A percentile compares a stretch with the other conserved stretches of the same genome.
These are phyloP conservation scores for Diadumene lineata DNA, from an alignment of 92 coral and sea anemone genomes.

Conservation along the genomic window DNA sequence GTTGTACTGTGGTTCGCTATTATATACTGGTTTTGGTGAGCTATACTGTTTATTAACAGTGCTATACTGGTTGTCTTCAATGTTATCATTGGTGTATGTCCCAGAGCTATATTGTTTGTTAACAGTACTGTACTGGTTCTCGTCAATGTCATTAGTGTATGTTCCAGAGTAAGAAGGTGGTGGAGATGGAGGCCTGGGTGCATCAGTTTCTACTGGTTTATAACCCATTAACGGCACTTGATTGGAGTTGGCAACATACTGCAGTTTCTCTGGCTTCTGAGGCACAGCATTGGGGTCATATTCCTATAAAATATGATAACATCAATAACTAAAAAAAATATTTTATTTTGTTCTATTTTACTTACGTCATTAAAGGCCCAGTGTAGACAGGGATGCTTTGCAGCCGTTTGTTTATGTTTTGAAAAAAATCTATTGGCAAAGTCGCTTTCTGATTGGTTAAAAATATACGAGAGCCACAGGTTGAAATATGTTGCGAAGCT, in stretches of 20 bases:
- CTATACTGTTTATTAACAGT: not conserved
- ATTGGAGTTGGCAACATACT: conserved; percentile 21
- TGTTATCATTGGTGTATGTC: conserved; percentile 2
- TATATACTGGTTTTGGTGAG: conserved; percentile 1
- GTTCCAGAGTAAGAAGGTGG: conserved; percentile 18
- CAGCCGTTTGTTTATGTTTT: too few relatives aligned
- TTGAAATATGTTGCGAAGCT: too few relatives aligned
- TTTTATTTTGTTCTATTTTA: too few relatives aligned
- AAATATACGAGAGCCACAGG: too few relatives aligned
- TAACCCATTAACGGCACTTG: conserved; percentile 7
- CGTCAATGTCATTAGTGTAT: not conserved
- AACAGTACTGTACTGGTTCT: not conserved
- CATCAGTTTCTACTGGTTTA: not conserved
- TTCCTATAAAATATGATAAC: too few relatives aligned
- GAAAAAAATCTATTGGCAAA: too few relatives aligned
- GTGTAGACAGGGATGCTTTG: too few relatives aligned
- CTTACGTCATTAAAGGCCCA: too few relatives aligned
- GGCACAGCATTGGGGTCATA: conserved; percentile 22
- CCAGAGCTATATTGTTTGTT: not conserved
- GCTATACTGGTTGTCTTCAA: not conserved
- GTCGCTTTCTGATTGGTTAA: too few relatives aligned
- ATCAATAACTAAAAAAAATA: too few relatives aligned
- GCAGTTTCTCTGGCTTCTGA: conserved; percentile 3
- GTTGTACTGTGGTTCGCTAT: conserved; percentile 2
- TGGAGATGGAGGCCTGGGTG: conserved; percentile 25